Conservation (phyloP, 1,140 invertebrate species). For the Brachystomella parvula region DNA sequence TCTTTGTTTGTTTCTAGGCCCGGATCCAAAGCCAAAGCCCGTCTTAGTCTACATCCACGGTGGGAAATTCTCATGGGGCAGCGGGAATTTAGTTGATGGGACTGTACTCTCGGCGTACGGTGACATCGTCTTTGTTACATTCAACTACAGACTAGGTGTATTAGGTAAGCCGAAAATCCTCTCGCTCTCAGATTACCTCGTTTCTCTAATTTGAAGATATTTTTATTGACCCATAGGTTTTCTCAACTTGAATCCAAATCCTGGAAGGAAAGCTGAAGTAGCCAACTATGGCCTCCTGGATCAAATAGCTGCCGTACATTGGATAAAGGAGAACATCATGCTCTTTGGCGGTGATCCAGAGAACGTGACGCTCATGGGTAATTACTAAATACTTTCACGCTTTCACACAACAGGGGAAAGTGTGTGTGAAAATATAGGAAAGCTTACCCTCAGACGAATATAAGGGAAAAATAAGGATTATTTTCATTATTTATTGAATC, state of each 20-base stretch:
- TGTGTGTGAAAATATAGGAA: too few relatives aligned
- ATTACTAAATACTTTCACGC: too few relatives aligned
- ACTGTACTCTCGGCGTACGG: conserved; percentile 77
- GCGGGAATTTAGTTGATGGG: conserved; percentile 85
- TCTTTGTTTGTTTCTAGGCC: conserved; percentile 51
- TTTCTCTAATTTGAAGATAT: background rate
- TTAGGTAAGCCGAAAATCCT: conserved; percentile 58
- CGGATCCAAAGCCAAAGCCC: conserved; percentile 63
- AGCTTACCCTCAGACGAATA: too few relatives aligned
- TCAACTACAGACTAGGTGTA: conserved; percentile 87
- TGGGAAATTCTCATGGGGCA: conserved; percentile 72
- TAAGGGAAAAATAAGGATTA: too few relatives aligned
- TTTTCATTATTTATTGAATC: too few relatives aligned
- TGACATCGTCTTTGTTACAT: conserved; percentile 80
- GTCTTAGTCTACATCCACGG: conserved; percentile 86
- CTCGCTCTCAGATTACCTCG: background rate
- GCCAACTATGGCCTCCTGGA: conserved; percentile 86
- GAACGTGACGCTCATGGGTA: conserved; percentile 79
- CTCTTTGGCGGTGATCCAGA: conserved; percentile 79
- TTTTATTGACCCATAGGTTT: conserved; percentile 53
- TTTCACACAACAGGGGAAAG: too few relatives aligned
- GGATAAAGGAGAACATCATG: conserved; percentile 86
- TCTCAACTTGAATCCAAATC: conserved; percentile 73
- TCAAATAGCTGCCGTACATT: conserved; percentile 83
- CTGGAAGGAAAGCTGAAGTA: conserved; percentile 65